Evolutionary conservation across 2,113 vertebrate genomes (phyloP), one percentile per base, ranked within the genome.

Genomic region (Tragelaphus imberbis): DNA sequence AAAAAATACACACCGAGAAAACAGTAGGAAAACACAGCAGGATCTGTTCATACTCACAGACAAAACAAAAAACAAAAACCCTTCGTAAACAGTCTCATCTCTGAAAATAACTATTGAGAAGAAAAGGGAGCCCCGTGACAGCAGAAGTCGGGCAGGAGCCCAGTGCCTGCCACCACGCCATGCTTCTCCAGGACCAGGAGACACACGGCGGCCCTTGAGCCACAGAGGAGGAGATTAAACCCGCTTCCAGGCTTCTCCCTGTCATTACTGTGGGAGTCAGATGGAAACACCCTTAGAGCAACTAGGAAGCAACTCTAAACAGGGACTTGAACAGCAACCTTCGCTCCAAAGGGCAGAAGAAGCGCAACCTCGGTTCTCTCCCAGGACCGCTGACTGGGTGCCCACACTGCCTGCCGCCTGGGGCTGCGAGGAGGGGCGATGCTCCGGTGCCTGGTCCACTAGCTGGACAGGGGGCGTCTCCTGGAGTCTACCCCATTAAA

Each of bases 201-300:
- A 40, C 23, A 55, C 47, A 49, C 51, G 6, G 36, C 7, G 47
- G 58, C 17, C 49, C 16, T 23, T 25, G 2, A 68, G 51, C n/a
- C 80, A 36, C 49, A 53, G 3, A 56, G 58, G 23, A 36, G 0
- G 25, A 51, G 14, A 47, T n/a, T 47, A 58, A 36, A 44, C 47
- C 47, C 16, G 65, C 33, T 79, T 59, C 40, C 63, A 81, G 55
- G 30, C 68, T 85, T 89, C 30, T 68, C 92, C 16, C 58, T 86
- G 84, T 14, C 27, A 25, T 61, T 47, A n/a, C 44, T 47, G 36
- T 28, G 36, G 51, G 81, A 94, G 58, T 55, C 23, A 51, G 88
- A 82, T 33, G 55, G 80, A 94, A 94, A 47, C 25, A 55, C 56
- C n/a, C 82, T 97, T n/a, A 63, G 33, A 84, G 90, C 95, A 53